Evolutionary conservation across 2,113 vertebrate genomes (phyloP).

Genomic region (Vombatus ursinus): DNA sequence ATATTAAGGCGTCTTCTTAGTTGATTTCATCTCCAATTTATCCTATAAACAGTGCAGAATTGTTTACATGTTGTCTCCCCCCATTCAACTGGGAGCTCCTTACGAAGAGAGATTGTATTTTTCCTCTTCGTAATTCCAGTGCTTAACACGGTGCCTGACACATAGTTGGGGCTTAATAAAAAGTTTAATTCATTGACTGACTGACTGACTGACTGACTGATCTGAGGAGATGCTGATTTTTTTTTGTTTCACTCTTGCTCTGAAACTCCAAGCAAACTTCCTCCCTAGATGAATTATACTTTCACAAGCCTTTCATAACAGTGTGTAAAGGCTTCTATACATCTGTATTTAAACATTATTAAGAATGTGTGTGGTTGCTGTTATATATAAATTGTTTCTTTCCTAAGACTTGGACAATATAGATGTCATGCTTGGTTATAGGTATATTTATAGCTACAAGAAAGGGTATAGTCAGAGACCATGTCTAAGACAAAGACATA

Average conservation of each 20-base stretch:
- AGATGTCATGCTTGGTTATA: neutral
- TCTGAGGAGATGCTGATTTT: neutral
- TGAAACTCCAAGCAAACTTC: neutral
- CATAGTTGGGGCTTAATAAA: neutral
- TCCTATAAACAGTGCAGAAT: neutral
- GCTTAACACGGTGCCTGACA: neutral
- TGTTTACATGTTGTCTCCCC: neutral
- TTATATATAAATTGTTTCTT: neutral
- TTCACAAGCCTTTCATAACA: conserved; percentile 35
- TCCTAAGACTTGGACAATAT: neutral
- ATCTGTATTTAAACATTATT: neutral
- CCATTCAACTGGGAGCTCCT: neutral
- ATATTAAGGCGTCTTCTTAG: neutral
- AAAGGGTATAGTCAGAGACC: neutral
- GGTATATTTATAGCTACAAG: neutral
- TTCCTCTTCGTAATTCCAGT: neutral
- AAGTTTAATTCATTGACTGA: neutral
- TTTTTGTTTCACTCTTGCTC: neutral
- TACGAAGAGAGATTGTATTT: neutral
- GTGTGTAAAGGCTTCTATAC: conserved; percentile 9
- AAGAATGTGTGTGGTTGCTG: neutral
- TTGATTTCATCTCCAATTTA: neutral
- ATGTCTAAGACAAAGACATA: neutral
- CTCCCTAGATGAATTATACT: neutral
- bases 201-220: too few relatives aligned